Evolutionary conservation across 2,888 invertebrate species (phyloP), one percentile per base, ranked within the genome.

Genomic region (Andrena bicolor): DNA sequence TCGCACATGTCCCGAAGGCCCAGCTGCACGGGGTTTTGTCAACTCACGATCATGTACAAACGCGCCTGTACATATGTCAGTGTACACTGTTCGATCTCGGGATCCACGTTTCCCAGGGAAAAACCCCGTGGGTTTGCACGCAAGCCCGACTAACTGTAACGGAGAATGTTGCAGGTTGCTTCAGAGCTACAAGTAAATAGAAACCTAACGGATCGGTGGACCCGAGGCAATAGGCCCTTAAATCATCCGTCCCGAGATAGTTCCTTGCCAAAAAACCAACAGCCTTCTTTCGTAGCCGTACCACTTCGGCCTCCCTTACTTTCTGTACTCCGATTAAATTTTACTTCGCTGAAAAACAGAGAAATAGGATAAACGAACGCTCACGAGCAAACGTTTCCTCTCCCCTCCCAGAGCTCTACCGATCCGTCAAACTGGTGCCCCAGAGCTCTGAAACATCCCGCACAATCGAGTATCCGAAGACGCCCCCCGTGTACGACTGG

Each of bases 1-100:
- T 80, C 75, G 78, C 65, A 75, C 76, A 58, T 76, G 70, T 85
- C 74, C 80, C 70, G 66, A 83, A 82, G 66, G 60, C 80, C 56
- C 79, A 81, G 79, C 68, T 82, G 74, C 76, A 76, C 79, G 82
- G 70, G 60, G 60, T 65, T 23, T 41, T n/a, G 68, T 70, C 73
- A 49, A 32, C 61, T 48, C 28, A 64, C 58, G 32, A 20, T 49
- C 64, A 65, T 74, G 58, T 60, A 83, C 80, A 65, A 32, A 73
- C 35, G 32, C 35, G 13, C 28, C 58, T 48, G 70, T 71, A 74
- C 69, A 51, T n/a, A n/a, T 48, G 26, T 51, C 28, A 32, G 56
- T 66, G 63, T 53, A 71, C n/a, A 26, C 58, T 10, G 10, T 48
- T 41, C 48, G 23, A 77, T 41, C 32, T 51, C 35, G 32, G 69